Conservation (phyloP, 2,888 invertebrate genomes). For the Polymixis flavicincta region DNA sequence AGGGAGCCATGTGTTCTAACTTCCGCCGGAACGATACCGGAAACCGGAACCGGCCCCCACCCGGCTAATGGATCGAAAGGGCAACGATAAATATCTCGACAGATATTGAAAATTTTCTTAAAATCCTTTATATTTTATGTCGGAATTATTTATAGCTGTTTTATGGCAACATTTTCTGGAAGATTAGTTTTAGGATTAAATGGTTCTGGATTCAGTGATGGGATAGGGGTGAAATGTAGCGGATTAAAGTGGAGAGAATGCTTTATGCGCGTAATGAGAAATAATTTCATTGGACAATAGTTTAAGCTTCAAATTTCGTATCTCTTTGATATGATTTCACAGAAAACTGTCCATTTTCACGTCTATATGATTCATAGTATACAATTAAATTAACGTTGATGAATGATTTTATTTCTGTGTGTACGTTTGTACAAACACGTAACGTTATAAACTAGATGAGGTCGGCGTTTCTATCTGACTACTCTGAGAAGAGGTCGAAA, state of each 20-base stretch:
- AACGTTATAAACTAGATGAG: too few relatives aligned
- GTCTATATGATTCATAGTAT: neutral
- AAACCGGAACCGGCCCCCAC: slow-evolving; percentile 73
- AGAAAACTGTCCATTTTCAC: neutral
- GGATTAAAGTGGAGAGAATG: slow-evolving; percentile 12
- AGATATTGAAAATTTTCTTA: slow-evolving; percentile 66
- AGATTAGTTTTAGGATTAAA: slow-evolving; percentile 50
- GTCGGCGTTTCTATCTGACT: too few relatives aligned
- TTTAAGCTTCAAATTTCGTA: neutral
- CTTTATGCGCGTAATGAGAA: neutral
- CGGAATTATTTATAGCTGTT: slow-evolving; percentile 50
- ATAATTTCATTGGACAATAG: neutral
- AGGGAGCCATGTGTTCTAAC: slow-evolving; percentile 66
- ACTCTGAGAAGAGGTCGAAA: too few relatives aligned
- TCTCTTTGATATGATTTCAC: neutral
- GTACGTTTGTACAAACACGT: too few relatives aligned
- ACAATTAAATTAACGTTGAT: too few relatives aligned
- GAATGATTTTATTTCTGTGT: too few relatives aligned
- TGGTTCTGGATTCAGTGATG: slow-evolving; percentile 25
- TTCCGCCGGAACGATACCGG: slow-evolving; percentile 71
- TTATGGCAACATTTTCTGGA: slow-evolving; percentile 53
- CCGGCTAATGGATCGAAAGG: slow-evolving; percentile 78
- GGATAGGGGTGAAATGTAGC: slow-evolving; percentile 25
- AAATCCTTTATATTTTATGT: slow-evolving; percentile 61
- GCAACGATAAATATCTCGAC: slow-evolving; percentile 70